Evolutionary conservation across 2,797 vertebrate genomes (phyloP), one percentile per base, ranked within the genome.

Genomic region (Acanthiza pusilla): DNA sequence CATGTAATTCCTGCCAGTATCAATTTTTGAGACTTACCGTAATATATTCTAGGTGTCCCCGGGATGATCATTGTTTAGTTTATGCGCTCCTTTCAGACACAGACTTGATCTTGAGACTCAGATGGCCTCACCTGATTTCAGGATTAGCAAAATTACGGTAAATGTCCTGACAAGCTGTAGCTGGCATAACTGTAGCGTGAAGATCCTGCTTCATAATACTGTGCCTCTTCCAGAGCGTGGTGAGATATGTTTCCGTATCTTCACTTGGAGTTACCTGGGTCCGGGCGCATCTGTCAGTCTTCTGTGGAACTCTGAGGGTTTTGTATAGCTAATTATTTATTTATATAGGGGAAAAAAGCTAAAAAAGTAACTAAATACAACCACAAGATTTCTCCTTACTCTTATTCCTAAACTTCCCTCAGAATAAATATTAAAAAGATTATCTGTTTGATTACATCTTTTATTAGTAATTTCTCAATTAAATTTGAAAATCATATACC

Each of bases 401-500:
- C 47, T 85, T 75, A 75, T 42, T 85, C 25, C 21, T 70, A 40
- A 51, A 22, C 11, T 54, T 70, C 8, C 27, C 8, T 38, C 29
- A 55, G 26, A 79, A 48, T 10, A 34, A 82, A 82, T 57, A 61
- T 19, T 55, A 23, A 62, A 68, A 65, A 51, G 3, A 21, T 29
- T 0, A 58, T 20, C 21, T 58, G 82, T 91, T 96, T 91, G 54
- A 95, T 96, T 58, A 89, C 57, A 48, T 45, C 62, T 93, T 96
- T 92, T 95, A 72, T 75, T 79, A 88, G 60, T 54, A 18, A 88
- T 89, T 67, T 94, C 79, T 85, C 61, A 60, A 53, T 26, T 68
- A 58, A 60, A 55, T 27, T 76, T 87, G 90, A 95, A 93, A 87
- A 90, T 93, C 58, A 72, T 82, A 89, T 77, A 85, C 10, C 54